These are phyloP conservation scores for Emydocephalus ijimae DNA, from an alignment of 2,113 vertebrate species.

Conservation along the genomic window DNA sequence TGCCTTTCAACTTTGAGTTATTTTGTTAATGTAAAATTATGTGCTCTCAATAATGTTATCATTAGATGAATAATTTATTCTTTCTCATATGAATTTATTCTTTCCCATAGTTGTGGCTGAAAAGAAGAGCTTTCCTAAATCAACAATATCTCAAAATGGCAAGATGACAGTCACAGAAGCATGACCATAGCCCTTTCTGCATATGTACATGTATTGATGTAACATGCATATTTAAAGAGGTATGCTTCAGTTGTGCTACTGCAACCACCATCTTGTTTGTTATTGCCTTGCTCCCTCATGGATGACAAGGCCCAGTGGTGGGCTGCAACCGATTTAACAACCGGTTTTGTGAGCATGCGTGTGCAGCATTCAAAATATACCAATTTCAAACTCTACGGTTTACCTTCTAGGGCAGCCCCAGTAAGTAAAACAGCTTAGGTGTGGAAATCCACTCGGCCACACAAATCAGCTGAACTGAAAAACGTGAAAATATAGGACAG, in stretches of 20 bases:
- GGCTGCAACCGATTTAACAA: too few relatives aligned
- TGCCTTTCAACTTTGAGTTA: background rate
- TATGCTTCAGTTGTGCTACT: background rate
- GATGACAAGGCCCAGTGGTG: background rate
- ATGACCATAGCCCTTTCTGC: background rate
- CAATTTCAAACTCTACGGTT: too few relatives aligned
- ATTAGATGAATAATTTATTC: background rate
- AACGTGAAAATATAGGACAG: too few relatives aligned
- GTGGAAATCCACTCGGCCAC: too few relatives aligned
- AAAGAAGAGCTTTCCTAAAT: background rate
- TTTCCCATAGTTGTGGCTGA: background rate
- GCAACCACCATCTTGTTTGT: background rate
- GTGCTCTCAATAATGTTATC: background rate
- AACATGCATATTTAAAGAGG: background rate
- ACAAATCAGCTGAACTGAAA: too few relatives aligned
- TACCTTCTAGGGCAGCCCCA: too few relatives aligned
- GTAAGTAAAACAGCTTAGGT: too few relatives aligned
- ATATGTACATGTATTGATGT: background rate
- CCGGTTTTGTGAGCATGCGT: too few relatives aligned
- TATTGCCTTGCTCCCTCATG: background rate
- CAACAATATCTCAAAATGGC: background rate
- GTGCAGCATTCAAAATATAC: too few relatives aligned
- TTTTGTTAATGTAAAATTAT: background rate
- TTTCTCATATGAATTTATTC: background rate
- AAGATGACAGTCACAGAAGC: background rate